Conservation (phyloP, 2,797 vertebrate species). For the Sphenodon punctatus region DNA sequence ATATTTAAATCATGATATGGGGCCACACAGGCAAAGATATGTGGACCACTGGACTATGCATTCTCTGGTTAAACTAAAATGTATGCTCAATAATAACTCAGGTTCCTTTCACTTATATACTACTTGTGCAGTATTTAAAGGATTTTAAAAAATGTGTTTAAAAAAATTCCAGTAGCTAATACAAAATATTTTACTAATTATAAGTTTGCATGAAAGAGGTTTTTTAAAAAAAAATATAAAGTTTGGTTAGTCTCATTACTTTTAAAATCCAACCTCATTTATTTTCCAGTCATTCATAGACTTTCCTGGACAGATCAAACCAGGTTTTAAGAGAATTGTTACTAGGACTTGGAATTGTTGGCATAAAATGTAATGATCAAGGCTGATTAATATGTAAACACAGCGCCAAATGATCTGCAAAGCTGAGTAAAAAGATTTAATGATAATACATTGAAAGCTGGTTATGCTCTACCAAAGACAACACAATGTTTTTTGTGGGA, state of each 20-base stretch:
- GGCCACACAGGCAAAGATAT: too few relatives aligned
- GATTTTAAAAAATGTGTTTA: background rate
- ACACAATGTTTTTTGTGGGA: background rate
- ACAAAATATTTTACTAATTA: background rate
- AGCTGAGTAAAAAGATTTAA: background rate
- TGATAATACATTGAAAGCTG: background rate
- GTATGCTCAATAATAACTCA: too few relatives aligned
- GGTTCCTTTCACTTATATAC: background rate
- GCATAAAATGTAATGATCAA: constrained; percentile 13
- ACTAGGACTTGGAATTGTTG: background rate
- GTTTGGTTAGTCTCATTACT: background rate
- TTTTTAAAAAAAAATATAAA: background rate
- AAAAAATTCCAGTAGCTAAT: background rate
- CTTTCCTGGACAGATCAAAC: background rate
- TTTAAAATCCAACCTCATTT: constrained; percentile 1
- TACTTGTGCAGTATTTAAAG: background rate
- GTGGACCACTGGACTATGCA: too few relatives aligned
- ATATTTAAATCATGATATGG: too few relatives aligned
- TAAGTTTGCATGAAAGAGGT: background rate
- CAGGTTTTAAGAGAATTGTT: background rate
- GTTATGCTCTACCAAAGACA: background rate
- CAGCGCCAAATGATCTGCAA: background rate
- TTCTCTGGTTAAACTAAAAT: too few relatives aligned
- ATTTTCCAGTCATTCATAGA: background rate
- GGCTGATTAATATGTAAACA: background rate